Base-by-base conservation (phyloP, 2,113 vertebrate genomes). In the Hippopotamus amphibius region DNA sequence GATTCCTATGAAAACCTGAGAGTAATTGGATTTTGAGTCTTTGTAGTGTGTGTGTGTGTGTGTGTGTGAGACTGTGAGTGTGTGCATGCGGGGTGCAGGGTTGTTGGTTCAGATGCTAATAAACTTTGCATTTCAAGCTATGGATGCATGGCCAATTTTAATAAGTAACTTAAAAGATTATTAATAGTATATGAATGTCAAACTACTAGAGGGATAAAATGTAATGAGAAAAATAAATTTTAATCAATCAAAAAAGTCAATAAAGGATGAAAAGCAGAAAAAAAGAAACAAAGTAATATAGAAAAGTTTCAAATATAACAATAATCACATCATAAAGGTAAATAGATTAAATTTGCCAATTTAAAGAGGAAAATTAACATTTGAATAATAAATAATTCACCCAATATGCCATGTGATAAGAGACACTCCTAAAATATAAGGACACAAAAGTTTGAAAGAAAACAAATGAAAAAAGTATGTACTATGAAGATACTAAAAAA, bases 281-380 rank as follows among this genome's bases (percentile, higher is more conserved):
- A 61, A 16, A 28, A 82, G 8, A 21, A 8, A 90, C 19, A 55
- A 76, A 82, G 59, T 69, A 50, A 93, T 71, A 65, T 26, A 46
- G 28, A 46, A 94, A 85, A 37, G 46, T 22, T 88, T 77, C 48
- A 95, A 81, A 80, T 74, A 63, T 61, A 82, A 65, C 8, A 93
- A 28, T 21, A 83, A 68, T 84, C 19, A 83, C 28, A 94, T 55
- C 37, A 37, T 37, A 61, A 77, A 43, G 86, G 19, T 48, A 66
- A 76, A 14, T 59, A 89, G 14, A 72, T 79, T 83, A 80, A 87
- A 50, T 26, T 50, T 87, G 6, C 1, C 26, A 87, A 12, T 82
- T 84, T 46, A 80, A 90, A 90, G 48, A 63, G 22, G 13, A 96
- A 84, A 79, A 55, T 33, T 30, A 53, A 0, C 11, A 48, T 86